Percentiles rank a stretch among this genome's conserved stretches.
Conservation (phyloP, 2,888 invertebrate species). For the Volucella bombylans region DNA sequence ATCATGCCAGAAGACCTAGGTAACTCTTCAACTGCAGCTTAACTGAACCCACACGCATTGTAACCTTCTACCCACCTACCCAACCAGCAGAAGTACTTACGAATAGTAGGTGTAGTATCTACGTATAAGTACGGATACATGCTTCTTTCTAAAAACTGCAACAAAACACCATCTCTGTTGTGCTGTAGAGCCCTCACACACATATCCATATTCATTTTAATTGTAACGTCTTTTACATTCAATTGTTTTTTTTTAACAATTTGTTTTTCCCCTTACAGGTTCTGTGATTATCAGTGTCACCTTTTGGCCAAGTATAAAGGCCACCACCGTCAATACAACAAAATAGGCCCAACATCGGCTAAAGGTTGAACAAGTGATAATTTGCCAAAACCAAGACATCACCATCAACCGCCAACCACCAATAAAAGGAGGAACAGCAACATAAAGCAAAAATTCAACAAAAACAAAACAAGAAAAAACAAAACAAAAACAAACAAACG, state of each 20-base stretch:
- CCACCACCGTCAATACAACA: slow-evolving; percentile 18
- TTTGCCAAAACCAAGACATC: slow-evolving; percentile 62
- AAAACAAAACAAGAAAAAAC: slow-evolving; percentile 28
- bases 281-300: slow-evolving; percentile 61
- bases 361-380: slow-evolving; percentile 61
- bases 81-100: not conserved
- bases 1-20: slow-evolving; percentile 10
- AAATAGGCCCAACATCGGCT: slow-evolving; percentile 43
- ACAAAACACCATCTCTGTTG: not conserved
- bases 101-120: not conserved
- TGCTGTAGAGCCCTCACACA: slow-evolving; percentile 15
- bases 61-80: slow-evolving; percentile 32
- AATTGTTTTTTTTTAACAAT: slow-evolving; percentile 36
- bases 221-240: slow-evolving; percentile 10
- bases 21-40: slow-evolving; percentile 20
- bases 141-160: not conserved
- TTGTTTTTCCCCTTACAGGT: slow-evolving; percentile 50
- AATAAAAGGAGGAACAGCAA: slow-evolving; percentile 19
- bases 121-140: slow-evolving; percentile 9
- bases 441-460: slow-evolving; percentile 26
- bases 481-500: slow-evolving; percentile 25
- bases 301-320: slow-evolving; percentile 60
- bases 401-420: slow-evolving; percentile 20
- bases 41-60: slow-evolving; percentile 46
- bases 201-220: not conserved